These are phyloP conservation scores for Steinernema khuongi DNA, from an alignment of 1,140 invertebrate genomes.

Conservation along the genomic window DNA sequence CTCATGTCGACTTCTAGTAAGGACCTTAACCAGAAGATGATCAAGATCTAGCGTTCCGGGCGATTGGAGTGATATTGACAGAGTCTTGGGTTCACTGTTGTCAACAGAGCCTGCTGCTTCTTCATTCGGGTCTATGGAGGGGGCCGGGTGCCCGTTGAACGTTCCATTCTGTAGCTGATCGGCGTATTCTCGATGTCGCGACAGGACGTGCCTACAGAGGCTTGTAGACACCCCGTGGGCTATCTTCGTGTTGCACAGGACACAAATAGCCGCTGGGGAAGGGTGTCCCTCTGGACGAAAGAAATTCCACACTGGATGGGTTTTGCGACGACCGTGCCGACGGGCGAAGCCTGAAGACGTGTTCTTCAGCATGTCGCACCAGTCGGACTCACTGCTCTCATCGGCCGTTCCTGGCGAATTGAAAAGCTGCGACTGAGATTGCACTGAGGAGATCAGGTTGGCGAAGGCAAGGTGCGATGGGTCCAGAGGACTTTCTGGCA, in stretches of 20 bases:
- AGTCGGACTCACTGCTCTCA: neutral
- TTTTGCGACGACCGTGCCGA: neutral
- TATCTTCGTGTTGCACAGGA: neutral
- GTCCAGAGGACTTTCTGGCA: neutral
- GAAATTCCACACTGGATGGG: neutral
- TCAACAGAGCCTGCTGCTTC: neutral
- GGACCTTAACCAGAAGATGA: neutral
- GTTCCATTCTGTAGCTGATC: neutral
- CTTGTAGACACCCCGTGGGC: constrained; percentile 1
- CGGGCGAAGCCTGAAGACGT: neutral
- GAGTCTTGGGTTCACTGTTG: neutral
- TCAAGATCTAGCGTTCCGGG: neutral
- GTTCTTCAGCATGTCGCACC: neutral
- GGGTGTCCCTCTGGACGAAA: neutral
- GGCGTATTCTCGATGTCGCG: neutral
- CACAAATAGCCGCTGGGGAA: neutral
- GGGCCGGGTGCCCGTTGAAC: neutral
- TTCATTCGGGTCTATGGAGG: neutral
- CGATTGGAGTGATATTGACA: neutral
- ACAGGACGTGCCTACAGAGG: neutral
- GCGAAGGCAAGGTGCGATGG: too few species aligned
- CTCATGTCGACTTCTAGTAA: neutral
- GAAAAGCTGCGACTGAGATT: constrained; percentile 23
- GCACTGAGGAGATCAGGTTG: too few species aligned
- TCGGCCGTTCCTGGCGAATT: constrained; percentile 23